Evolutionary conservation across 2,113 vertebrate genomes (phyloP).

Genomic region (human (Homo sapiens)): GRCh38 chr2:139804001-139804500

Average conservation of each 20-base stretch:
- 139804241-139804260: not conserved
- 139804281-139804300: not conserved
- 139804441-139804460: not conserved
- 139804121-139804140: not conserved
- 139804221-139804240: not conserved
- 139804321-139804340: not conserved
- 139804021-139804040: not conserved
- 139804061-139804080: not conserved
- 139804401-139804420: not conserved
- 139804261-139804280: not conserved
- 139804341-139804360: not conserved
- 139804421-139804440: not conserved
- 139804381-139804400: not conserved
- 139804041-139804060: not conserved
- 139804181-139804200: not conserved
- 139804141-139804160: not conserved
- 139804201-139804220: not conserved
- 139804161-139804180: not conserved
- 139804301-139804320: not conserved
- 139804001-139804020: not conserved
- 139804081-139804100: not conserved
- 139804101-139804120: not conserved
- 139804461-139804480: accelerated
- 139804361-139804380: not conserved
- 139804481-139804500: not conserved